Percentiles rank a stretch among this genome's conserved stretches.
Evolutionary conservation across 2,888 invertebrate species (phyloP).

Genomic region (Oegoconia quadripuncta): DNA sequence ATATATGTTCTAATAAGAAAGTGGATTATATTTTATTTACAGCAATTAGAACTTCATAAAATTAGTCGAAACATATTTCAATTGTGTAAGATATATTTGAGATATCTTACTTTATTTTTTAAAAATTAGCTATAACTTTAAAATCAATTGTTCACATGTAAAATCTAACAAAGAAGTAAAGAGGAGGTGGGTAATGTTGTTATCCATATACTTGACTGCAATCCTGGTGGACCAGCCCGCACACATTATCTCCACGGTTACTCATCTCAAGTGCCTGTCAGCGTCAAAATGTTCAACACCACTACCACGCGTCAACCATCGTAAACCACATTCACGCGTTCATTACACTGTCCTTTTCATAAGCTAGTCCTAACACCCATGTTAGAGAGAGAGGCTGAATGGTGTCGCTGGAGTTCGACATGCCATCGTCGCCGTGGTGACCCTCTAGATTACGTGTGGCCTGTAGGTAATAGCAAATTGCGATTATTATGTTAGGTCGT

Average conservation of each 20-base stretch:
- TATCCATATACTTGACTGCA: not conserved
- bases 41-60: no score
- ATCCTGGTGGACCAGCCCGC: conserved; percentile 8
- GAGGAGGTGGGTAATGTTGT: no score
- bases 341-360: conserved; percentile 1
- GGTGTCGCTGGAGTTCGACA: not conserved
- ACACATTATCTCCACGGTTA: conserved; percentile 37
- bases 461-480: conserved; percentile 45
- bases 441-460: conserved; percentile 33
- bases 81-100: no score
- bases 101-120: no score
- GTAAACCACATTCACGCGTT: not conserved
- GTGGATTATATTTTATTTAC: no score
- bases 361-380: not conserved
- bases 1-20: no score
- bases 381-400: conserved; percentile 2
- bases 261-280: conserved; percentile 35
- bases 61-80: no score
- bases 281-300: conserved; percentile 19
- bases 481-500: conserved; percentile 47
- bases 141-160: no score
- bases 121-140: no score
- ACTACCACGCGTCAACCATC: conserved; percentile 5
- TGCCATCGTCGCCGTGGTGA: conserved; percentile 11
- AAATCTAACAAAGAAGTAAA: no score